Evolutionary conservation across 1,140 invertebrate genomes (phyloP).

Genomic region (Pygmarrhopalites habei): DNA sequence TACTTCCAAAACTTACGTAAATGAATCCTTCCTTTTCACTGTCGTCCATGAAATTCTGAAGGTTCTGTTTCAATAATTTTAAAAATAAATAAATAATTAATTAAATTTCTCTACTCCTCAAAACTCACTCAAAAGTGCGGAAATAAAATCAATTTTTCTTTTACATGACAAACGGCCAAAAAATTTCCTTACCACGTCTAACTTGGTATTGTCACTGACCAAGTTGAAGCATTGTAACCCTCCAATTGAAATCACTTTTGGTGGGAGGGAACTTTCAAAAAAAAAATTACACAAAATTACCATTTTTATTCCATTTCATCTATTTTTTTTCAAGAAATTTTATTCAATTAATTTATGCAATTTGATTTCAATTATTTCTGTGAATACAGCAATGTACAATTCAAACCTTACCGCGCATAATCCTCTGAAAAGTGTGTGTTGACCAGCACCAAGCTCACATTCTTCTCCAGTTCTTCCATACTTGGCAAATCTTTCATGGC

Average conservation of each 20-base stretch:
- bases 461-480: conserved; percentile 38
- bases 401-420: conserved; percentile 46
- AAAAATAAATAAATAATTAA: not conserved
- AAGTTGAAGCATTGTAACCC: conserved; percentile 47
- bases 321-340: too few relatives aligned
- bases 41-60: not conserved
- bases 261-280: too few relatives aligned
- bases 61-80: not conserved
- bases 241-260: conserved; percentile 56
- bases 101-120: too few relatives aligned
- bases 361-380: too few relatives aligned
- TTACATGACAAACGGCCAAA: not conserved
- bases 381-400: too few relatives aligned
- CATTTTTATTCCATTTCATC: too few relatives aligned
- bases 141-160: not conserved
- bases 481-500: conserved; percentile 23
- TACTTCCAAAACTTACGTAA: conserved; percentile 49
- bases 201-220: not conserved
- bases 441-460: conserved; percentile 47
- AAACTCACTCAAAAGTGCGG: too few relatives aligned
- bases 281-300: too few relatives aligned
- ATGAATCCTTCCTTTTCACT: conserved; percentile 45
- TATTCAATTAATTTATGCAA: too few relatives aligned
- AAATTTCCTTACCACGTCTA: not conserved
- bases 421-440: conserved; percentile 51